Base-by-base conservation (phyloP, 2,113 vertebrate genomes). In the Dendrocopos noguchii region DNA sequence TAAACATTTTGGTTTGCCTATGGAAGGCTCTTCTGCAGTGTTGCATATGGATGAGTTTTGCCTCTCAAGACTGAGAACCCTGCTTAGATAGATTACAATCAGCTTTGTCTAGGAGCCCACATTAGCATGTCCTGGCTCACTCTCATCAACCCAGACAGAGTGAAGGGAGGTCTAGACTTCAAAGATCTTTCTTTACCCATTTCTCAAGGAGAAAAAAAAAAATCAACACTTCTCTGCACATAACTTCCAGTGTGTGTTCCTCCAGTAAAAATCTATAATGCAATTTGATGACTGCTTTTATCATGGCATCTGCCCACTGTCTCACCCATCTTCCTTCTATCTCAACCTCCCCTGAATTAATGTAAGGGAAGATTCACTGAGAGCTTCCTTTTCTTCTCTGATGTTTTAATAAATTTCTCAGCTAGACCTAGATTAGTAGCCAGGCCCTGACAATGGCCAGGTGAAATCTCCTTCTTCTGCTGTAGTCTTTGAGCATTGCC, bases 41-140 rank as follows among this genome's bases (percentile, higher is more conserved):
- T 73, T 96, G 74, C 94, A 93, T 88, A 81, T 90, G 77, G 59
- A 91, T 94, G 94, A 95, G 80, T 65, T 93, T 87, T 96, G 18
- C 70, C 27, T 90, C 63, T 88, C 70, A 39, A 65, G 80, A 65
- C 29, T 67, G 73, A 91, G 83, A 93, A 39, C 16, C 5, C 66
- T 84, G 59, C 59, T 95, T 68, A 34, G 33, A 76, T 31, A 93
- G 75, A 59, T 88, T 80, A 39, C 76, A 57, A 84, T 86, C 44
- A 57, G 17, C 52, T 93, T 86, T 83, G 39, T 68, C 61, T 80
- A 57, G 47, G 15, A 88, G 25, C 52, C 50, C 71, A 8, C 9
- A 50, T 94, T 80, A 87, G 22, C 44, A 36, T 79, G 66, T 87
- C 59, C 71, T 71, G 46, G 50, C 46, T 87, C 34, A 72, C 34